A percentile compares a stretch with the other conserved stretches of the same genome.
Evolutionary conservation across 2,888 invertebrate species (phyloP).

Genomic region (Sympetrum striolatum): DNA sequence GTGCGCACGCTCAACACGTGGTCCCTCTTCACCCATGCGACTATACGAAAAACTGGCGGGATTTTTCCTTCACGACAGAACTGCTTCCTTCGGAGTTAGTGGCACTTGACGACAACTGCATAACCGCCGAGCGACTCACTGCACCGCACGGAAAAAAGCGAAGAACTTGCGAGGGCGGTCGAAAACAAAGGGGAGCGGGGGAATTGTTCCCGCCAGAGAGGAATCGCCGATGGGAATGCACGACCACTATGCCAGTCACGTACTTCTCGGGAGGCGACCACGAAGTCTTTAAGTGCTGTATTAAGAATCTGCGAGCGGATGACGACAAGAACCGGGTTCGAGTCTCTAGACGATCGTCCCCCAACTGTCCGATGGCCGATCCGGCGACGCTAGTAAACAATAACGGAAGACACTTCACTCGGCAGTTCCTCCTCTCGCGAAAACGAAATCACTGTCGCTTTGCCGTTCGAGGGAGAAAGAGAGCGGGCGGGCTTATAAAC

Average conservation of each 20-base stretch:
- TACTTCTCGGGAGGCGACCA: not conserved
- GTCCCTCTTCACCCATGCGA: not conserved
- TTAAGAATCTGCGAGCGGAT: not conserved
- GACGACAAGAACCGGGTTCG: not conserved
- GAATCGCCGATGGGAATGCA: not conserved
- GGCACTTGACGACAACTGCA: not conserved
- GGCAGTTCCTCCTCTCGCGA: not conserved
- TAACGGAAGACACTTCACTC: not conserved
- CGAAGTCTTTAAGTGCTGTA: not conserved
- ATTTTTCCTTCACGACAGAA: not conserved
- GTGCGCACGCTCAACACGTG: constrained; percentile 36
- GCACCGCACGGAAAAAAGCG: not conserved
- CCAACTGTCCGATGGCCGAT: not conserved
- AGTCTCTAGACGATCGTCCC: not conserved
- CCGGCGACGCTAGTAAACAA: constrained; percentile 1
- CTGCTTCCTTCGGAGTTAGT: not conserved
- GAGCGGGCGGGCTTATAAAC: not conserved
- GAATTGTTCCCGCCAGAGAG: not conserved
- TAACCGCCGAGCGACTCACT: not conserved
- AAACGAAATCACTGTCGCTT: not conserved
- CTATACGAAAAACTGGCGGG: not conserved
- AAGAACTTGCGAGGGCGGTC: not conserved
- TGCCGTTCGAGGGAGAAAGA: not conserved
- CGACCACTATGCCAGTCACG: constrained; percentile 5
- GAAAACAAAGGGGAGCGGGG: not conserved